These are phyloP conservation scores for Nannobrachium achirus DNA, from an alignment of 2,113 vertebrate genomes.

Conservation along the genomic window DNA sequence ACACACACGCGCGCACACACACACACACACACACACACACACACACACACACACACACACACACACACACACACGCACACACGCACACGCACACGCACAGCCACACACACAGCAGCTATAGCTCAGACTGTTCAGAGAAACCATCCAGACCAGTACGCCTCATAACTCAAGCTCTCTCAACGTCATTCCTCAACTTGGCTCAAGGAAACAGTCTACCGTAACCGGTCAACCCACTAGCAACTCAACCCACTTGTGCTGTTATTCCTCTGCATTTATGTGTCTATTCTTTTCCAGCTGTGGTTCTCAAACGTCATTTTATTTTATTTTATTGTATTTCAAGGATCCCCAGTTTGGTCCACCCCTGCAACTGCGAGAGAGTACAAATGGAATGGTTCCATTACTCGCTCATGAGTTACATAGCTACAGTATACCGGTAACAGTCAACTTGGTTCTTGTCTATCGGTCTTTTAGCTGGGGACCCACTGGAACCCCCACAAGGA, in stretches of 20 bases:
- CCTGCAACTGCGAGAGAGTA: too few relatives aligned
- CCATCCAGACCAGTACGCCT: constrained; percentile 4
- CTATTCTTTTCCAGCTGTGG: not conserved
- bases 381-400: too few relatives aligned
- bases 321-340: not conserved
- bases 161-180: not conserved
- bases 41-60: too few relatives aligned
- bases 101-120: constrained; percentile 21
- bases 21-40: too few relatives aligned
- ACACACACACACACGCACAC: too few relatives aligned
- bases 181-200: constrained; percentile 8
- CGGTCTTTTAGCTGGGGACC: too few relatives aligned
- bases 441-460: too few relatives aligned
- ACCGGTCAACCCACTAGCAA: not conserved
- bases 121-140: constrained; percentile 3
- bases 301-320: constrained; percentile 1
- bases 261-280: not conserved
- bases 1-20: constrained; percentile 2
- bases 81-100: constrained; percentile 29
- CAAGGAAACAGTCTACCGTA: not conserved
- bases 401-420: too few relatives aligned
- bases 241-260: not conserved
- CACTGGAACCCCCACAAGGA: too few relatives aligned
- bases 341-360: too few relatives aligned
- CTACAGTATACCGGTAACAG: too few relatives aligned